These are phyloP conservation scores for Neoascia interrupta DNA, from an alignment of 2,888 invertebrate genomes.

Conservation along the genomic window DNA sequence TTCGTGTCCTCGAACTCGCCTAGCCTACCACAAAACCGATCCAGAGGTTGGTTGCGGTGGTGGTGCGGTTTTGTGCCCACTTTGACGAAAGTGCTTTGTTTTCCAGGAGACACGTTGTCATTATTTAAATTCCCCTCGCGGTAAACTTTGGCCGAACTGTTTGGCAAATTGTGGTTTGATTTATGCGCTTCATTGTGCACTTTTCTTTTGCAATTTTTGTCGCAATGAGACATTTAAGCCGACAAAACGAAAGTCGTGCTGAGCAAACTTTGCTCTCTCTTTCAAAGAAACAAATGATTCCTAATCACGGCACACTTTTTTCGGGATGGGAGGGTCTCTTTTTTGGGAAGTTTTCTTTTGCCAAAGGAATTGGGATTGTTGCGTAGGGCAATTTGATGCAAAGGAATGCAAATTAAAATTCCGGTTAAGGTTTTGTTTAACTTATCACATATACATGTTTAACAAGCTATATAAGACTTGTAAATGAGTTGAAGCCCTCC, in stretches of 20 bases:
- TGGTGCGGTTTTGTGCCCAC: constrained; percentile 16
- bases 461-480: constrained; percentile 38
- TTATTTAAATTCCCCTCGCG: constrained; percentile 62
- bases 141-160: constrained; percentile 71
- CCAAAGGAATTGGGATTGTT: constrained; percentile 6
- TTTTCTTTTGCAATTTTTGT: constrained; percentile 27
- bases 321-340: background rate
- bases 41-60: background rate
- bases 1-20: constrained; percentile 45
- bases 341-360: background rate
- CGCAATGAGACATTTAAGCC: constrained; percentile 16
- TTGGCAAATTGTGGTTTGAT: constrained; percentile 71
- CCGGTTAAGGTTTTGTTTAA: constrained; percentile 14
- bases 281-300: constrained; percentile 57
- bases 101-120: constrained; percentile 56
- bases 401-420: constrained; percentile 48
- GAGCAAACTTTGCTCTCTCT: constrained; percentile 46
- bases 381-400: constrained; percentile 32
- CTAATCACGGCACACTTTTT: constrained; percentile 58
- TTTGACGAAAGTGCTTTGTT: constrained; percentile 63
- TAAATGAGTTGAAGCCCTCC: constrained; percentile 31
- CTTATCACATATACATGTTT: constrained; percentile 23
- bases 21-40: no score
- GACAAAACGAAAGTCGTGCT: constrained; percentile 31
- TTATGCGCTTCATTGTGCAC: constrained; percentile 58